A percentile compares a stretch with the other conserved stretches of the same genome.
Evolutionary conservation across 2,113 vertebrate genomes (phyloP).

Genomic region (Aphelocoma coerulescens): DNA sequence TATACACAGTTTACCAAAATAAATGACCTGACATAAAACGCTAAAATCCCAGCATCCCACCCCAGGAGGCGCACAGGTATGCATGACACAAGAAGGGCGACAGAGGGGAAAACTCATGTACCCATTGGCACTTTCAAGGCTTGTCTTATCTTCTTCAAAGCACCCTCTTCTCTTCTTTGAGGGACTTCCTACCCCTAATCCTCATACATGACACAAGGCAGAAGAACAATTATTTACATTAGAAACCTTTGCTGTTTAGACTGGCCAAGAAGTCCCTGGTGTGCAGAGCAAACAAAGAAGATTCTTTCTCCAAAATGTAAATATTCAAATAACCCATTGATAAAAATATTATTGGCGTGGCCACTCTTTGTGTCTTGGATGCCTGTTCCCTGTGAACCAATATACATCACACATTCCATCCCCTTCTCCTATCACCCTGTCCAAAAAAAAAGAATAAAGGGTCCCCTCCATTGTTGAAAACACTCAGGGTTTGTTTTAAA

Average conservation of each 20-base stretch:
- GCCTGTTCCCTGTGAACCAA: background rate
- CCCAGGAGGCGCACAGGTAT: too few relatives aligned
- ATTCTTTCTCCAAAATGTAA: constrained; percentile 5
- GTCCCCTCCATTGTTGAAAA: background rate
- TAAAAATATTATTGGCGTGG: background rate
- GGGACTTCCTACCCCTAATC: background rate
- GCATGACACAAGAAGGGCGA: accelerated
- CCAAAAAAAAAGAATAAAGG: background rate
- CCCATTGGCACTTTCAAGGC: background rate
- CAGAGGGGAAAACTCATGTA: background rate
- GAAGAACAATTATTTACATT: constrained; percentile 25
- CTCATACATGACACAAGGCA: background rate
- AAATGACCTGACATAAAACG: background rate
- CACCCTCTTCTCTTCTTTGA: background rate
- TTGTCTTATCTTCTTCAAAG: background rate
- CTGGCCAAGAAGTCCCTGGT: background rate
- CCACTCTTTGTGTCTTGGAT: background rate
- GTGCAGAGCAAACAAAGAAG: constrained; percentile 10
- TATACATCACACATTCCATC: background rate
- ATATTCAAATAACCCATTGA: constrained; percentile 37
- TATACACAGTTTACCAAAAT: background rate
- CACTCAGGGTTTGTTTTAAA: background rate
- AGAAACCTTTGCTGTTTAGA: constrained; percentile 39
- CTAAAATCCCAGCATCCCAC: background rate
- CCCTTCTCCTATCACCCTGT: background rate